Evolutionary conservation across 1,140 invertebrate species (phyloP).

Genomic region (Heliconius congener): DNA sequence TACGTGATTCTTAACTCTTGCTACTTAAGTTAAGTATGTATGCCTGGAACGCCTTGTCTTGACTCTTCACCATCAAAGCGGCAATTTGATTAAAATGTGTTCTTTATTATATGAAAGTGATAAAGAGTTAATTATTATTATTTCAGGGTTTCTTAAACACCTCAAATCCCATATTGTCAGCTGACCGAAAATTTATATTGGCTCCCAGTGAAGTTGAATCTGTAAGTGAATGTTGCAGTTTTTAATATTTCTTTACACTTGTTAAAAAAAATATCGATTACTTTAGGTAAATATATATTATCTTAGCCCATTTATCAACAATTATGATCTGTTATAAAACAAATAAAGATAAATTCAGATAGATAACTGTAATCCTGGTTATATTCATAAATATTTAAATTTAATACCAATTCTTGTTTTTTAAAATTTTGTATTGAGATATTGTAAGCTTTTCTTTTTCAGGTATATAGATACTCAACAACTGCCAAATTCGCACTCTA

Average conservation of each 20-base stretch:
- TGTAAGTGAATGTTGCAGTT: constrained; percentile 49
- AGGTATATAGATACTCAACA: constrained; percentile 85
- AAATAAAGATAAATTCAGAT: constrained; percentile 25
- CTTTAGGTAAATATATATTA: background rate
- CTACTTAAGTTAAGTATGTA: too few relatives aligned
- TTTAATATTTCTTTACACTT: background rate
- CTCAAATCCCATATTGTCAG: constrained; percentile 63
- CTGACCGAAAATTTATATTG: constrained; percentile 64
- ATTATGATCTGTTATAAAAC: constrained; percentile 24
- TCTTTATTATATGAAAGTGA: too few relatives aligned
- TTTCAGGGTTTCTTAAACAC: constrained; percentile 65
- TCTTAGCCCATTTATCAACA: constrained; percentile 17
- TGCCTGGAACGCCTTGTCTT: too few relatives aligned
- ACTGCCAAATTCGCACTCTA: constrained; percentile 83
- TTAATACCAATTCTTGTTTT: background rate
- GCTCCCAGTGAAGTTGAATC: constrained; percentile 65
- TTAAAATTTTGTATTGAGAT: too few relatives aligned
- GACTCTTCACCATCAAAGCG: too few relatives aligned
- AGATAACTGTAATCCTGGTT: constrained; percentile 17
- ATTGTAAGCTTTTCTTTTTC: background rate
- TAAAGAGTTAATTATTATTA: background rate
- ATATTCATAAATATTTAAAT: constrained; percentile 17
- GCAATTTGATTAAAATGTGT: too few relatives aligned
- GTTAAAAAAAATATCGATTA: background rate
- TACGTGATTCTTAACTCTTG: too few relatives aligned